Base-by-base conservation (phyloP, 2,113 vertebrate genomes). In the Eretmochelys imbricata region DNA sequence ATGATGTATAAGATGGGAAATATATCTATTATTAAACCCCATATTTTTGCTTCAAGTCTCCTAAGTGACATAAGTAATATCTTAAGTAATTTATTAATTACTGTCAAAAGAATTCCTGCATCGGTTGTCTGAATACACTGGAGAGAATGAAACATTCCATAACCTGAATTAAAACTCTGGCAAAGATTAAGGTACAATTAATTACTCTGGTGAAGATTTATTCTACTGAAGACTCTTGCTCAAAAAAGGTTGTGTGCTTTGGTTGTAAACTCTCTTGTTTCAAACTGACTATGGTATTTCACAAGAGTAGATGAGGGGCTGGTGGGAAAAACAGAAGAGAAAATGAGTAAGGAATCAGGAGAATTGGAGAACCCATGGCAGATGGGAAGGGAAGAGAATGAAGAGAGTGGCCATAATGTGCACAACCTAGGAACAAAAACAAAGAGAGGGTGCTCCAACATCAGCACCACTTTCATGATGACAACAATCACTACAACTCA, bases 61-160 rank as follows among this genome's bases (percentile, higher is more conserved):
- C 53, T 94, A 53, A 89, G 82, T 84, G 84, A 90, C 88, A 94
- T 94, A 96, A 97, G 91, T 96, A 98, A 97, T 95, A 75, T 5
- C 78, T 93, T 22, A 87, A 94, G 88, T 55, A 49, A 29, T 22
- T 79, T 88, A 94, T 91, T 94, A 84, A 93, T 86, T 94, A 89
- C 75, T 92, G 81, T 92, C 80, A 90, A 95, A 96, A 93, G 94
- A 95, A 89, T 94, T 86, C 93, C 89, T 95, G 92, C 27, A 75
- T 91, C 76, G 84, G 38, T 50, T 69, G 27, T 96, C 62, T 90
- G 78, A 89, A 91, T 80, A 85, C 75, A 78, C 65, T 83, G 51
- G 29, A 94, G 54, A 69, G 4, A 90, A 16, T 25, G 29, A 62
- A 91, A 91, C 93, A 78, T 88, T 96, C 51, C 59, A 62, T 83